Percentiles rank a stretch among this genome's conserved stretches.
Conservation (phyloP, 2,797 vertebrate species). For the Sandelia bainsii region DNA sequence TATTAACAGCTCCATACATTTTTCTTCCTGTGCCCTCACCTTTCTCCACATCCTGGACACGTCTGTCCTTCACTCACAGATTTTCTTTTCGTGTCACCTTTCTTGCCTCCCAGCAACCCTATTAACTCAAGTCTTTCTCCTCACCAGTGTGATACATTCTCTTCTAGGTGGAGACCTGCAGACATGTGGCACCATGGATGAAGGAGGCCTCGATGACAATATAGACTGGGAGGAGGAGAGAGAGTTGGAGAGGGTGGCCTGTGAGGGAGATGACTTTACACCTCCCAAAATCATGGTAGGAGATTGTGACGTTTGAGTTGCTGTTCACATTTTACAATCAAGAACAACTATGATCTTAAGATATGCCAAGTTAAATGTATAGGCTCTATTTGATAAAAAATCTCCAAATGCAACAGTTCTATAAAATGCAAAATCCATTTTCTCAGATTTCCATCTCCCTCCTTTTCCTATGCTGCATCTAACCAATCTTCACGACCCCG, state of each 20-base stretch:
- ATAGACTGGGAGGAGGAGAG: slow-evolving; percentile 96
- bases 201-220: slow-evolving; percentile 86
- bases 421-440: background rate
- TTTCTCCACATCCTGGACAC: slow-evolving; percentile 28
- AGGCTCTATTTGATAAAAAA: background rate
- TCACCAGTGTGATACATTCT: slow-evolving; percentile 38
- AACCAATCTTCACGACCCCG: background rate
- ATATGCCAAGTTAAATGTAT: background rate
- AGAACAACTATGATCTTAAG: background rate
- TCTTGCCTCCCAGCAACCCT: slow-evolving; percentile 29
- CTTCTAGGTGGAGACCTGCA: slow-evolving; percentile 92
- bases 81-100: slow-evolving; percentile 32
- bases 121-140: slow-evolving; percentile 28
- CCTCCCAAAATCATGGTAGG: slow-evolving; percentile 97
- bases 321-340: too few species aligned
- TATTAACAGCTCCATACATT: slow-evolving; percentile 44
- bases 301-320: background rate
- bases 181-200: slow-evolving; percentile 89
- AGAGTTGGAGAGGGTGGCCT: slow-evolving; percentile 92
- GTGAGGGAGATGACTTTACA: slow-evolving; percentile 93
- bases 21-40: slow-evolving; percentile 35
- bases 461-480: background rate
- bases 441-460: background rate
- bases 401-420: too few species aligned
- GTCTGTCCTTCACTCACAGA: slow-evolving; percentile 5